Evolutionary conservation across 2,113 vertebrate genomes (phyloP).

Genomic region (Lipophrys pholis): DNA sequence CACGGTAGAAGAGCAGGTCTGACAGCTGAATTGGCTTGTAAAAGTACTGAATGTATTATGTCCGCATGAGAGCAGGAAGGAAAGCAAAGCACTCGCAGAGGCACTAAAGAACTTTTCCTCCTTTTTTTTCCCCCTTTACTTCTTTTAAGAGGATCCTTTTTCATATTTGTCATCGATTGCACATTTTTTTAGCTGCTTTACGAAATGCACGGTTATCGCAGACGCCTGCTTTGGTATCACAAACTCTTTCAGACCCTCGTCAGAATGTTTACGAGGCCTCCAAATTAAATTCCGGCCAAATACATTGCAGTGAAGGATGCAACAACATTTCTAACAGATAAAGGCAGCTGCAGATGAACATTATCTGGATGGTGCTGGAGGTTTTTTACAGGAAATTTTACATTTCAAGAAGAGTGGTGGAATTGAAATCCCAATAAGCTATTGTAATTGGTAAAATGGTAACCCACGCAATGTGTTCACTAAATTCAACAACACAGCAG

Average conservation of each 20-base stretch:
- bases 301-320: background rate
- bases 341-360: conserved; percentile 14
- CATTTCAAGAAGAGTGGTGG: background rate
- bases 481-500: background rate
- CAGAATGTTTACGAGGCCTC: conserved; percentile 4
- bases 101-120: conserved; percentile 75
- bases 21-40: conserved; percentile 83
- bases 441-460: background rate
- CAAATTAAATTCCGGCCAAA: conserved; percentile 15
- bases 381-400: conserved; percentile 6
- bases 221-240: conserved; percentile 12
- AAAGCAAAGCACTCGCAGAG: conserved; percentile 89
- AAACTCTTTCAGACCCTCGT: background rate
- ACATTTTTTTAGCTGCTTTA: conserved; percentile 41
- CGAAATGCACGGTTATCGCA: conserved; percentile 15
- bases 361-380: conserved; percentile 1
- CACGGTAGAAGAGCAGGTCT: conserved; percentile 75
- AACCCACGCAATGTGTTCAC: background rate
- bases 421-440: conserved; percentile 9
- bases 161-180: conserved; percentile 39
- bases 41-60: conserved; percentile 89
- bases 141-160: conserved; percentile 33
- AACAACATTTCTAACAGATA: conserved; percentile 11
- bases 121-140: conserved; percentile 25
- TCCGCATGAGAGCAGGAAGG: conserved; percentile 64